Conservation (phyloP, 2,888 invertebrate species). For the Sphaerophoria rueppellii region DNA sequence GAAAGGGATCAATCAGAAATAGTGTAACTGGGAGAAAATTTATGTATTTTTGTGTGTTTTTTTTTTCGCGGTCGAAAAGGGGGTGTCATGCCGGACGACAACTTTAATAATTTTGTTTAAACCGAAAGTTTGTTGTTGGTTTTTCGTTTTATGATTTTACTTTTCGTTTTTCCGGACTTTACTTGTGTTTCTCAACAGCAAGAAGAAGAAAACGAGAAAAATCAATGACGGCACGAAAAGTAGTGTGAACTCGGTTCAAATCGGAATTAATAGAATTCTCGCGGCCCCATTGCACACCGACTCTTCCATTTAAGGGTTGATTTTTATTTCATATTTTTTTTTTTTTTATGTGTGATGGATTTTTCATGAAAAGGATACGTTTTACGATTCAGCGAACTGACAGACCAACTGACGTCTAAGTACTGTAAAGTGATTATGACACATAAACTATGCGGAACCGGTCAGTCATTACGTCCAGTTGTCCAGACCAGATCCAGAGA, state of each 20-base stretch:
- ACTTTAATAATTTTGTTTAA: constrained; percentile 41
- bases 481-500: constrained; percentile 6
- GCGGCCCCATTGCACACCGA: not conserved
- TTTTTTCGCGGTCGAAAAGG: constrained; percentile 33
- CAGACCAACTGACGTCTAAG: constrained; percentile 13
- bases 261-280: constrained; percentile 29
- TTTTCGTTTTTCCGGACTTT: constrained; percentile 1
- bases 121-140: constrained; percentile 24
- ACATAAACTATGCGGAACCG: constrained; percentile 63
- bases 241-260: constrained; percentile 44
- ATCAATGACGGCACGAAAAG: constrained; percentile 60
- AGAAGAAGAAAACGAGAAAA: constrained; percentile 55
- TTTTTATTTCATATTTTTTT: constrained; percentile 5
- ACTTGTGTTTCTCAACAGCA: not conserved
- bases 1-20: constrained; percentile 58
- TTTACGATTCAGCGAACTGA: not conserved
- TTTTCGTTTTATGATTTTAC: constrained; percentile 15
- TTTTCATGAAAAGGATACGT: constrained; percentile 14
- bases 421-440: constrained; percentile 48
- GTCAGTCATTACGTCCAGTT: not conserved
- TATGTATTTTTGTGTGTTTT: not conserved
- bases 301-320: constrained; percentile 46
- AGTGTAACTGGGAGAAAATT: constrained; percentile 52
- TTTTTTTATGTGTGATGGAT: constrained; percentile 23
- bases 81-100: constrained; percentile 29